Evolutionary conservation across 2,888 invertebrate species (phyloP).

Genomic region (Scaptomyza parva): DNA sequence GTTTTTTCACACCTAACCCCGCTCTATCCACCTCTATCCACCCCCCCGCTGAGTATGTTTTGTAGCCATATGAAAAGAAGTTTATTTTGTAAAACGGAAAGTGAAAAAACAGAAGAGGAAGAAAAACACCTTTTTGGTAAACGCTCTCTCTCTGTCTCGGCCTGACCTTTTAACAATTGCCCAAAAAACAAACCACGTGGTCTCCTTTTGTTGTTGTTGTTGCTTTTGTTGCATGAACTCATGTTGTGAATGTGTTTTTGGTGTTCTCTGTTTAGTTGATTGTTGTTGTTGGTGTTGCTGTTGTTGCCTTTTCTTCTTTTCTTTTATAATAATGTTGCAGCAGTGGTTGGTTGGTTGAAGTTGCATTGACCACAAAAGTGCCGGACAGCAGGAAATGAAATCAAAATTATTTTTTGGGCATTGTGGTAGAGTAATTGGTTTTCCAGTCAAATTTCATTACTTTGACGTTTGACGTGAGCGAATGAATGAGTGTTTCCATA

Average conservation of each 20-base stretch:
- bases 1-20: constrained; percentile 66
- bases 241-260: constrained; percentile 33
- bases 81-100: constrained; percentile 44
- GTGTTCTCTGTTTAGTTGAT: constrained; percentile 14
- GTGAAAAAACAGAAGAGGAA: no score
- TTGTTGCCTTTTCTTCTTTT: constrained; percentile 21
- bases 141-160: constrained; percentile 38
- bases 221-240: constrained; percentile 20
- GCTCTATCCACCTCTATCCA: neutral
- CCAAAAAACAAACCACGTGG: constrained; percentile 60
- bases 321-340: constrained; percentile 49
- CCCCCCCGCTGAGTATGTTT: constrained; percentile 52
- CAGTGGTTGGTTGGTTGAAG: constrained; percentile 40
- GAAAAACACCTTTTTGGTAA: constrained; percentile 27
- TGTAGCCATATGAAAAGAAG: neutral
- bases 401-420: constrained; percentile 75
- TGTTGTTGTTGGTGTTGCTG: neutral
- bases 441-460: constrained; percentile 64
- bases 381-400: constrained; percentile 62
- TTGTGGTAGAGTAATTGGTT: constrained; percentile 77
- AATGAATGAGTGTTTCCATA: no score
- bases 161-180: constrained; percentile 71
- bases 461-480: neutral
- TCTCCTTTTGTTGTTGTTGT: constrained; percentile 53
- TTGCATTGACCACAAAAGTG: constrained; percentile 68